Conservation (phyloP, 2,113 vertebrate species). For the Cyprinodon brontotheroides region DNA sequence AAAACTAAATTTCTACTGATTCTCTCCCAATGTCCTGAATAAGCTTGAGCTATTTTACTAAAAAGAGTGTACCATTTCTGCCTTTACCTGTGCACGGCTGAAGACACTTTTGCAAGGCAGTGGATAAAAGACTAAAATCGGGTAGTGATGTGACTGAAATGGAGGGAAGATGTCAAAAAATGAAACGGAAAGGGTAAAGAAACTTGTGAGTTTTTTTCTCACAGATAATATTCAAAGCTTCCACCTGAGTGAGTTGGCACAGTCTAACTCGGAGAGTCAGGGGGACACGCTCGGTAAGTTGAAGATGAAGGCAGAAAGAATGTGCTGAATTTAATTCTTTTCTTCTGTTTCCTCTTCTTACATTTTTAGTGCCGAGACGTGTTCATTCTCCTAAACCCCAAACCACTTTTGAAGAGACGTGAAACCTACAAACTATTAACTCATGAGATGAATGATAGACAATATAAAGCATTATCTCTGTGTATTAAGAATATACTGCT, state of each 20-base stretch:
- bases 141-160: constrained; percentile 7
- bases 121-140: constrained; percentile 18
- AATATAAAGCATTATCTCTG: background rate
- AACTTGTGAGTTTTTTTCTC: constrained; percentile 59
- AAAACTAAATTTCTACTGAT: background rate
- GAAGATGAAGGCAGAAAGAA: constrained; percentile 28
- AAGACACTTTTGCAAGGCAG: background rate
- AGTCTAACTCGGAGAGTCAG: constrained; percentile 32
- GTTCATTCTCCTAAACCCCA: background rate
- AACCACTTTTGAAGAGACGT: background rate
- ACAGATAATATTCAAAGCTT: constrained; percentile 23
- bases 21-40: background rate
- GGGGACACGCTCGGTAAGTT: constrained; percentile 22
- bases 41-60: background rate
- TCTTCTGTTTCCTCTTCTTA: constrained; percentile 30
- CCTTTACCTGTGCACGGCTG: background rate
- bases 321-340: constrained; percentile 48
- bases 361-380: background rate
- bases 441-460: background rate
- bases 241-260: constrained; percentile 30
- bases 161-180: constrained; percentile 32
- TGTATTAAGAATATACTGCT: background rate
- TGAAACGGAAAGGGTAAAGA: constrained; percentile 55
- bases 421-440: background rate
- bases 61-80: background rate